Conservation (phyloP, 2,113 vertebrate species). For the Promerops cafer region DNA sequence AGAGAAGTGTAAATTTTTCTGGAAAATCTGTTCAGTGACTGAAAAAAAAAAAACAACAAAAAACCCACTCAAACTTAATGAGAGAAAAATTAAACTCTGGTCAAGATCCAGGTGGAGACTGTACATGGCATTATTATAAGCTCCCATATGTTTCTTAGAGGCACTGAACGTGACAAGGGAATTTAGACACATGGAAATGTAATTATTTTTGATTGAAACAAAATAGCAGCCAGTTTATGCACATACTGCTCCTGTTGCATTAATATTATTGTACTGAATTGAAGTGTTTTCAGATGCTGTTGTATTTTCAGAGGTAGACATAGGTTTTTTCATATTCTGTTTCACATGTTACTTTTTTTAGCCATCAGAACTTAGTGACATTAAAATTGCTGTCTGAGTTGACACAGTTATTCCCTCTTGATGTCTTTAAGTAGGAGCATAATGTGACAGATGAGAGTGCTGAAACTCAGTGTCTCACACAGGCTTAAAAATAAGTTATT, state of each 20-base stretch:
- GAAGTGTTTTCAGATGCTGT: not conserved
- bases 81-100: not conserved
- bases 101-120: not conserved
- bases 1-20: not conserved
- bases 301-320: not conserved
- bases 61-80: not conserved
- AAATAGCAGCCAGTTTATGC: not conserved
- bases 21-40: not conserved
- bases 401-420: conserved; percentile 24
- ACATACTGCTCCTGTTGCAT: not conserved
- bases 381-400: conserved; percentile 29
- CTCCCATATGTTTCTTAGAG: not conserved
- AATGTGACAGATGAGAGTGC: conserved; percentile 24
- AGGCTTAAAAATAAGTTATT: not conserved
- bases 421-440: not conserved
- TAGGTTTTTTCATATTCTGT: not conserved
- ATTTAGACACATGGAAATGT: not conserved
- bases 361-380: conserved; percentile 18
- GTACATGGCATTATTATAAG: not conserved
- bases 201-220: conserved; percentile 10
- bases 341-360: conserved; percentile 2
- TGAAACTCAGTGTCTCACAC: not conserved
- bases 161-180: not conserved
- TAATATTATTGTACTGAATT: not conserved
- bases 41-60: not conserved